Conservation (phyloP, 2,888 invertebrate species). For the Nephrotoma flavescens region DNA sequence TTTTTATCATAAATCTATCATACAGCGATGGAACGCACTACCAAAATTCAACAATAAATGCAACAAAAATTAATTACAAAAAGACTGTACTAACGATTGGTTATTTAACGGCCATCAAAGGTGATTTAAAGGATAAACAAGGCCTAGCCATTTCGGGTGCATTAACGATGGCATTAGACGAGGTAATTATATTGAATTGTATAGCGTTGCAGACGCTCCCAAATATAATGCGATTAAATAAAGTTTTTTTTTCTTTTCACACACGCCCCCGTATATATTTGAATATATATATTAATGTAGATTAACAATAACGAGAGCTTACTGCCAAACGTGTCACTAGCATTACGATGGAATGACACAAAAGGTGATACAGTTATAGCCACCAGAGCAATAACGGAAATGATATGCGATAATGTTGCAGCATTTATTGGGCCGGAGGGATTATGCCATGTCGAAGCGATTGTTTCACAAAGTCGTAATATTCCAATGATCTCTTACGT, state of each 20-base stretch:
- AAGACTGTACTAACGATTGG: slow-evolving; percentile 56
- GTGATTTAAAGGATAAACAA: slow-evolving; percentile 60
- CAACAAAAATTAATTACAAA: slow-evolving; percentile 22
- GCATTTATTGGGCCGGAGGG: slow-evolving; percentile 95
- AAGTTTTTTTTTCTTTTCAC: slow-evolving; percentile 11
- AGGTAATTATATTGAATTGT: slow-evolving; percentile 36
- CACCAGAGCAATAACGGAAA: slow-evolving; percentile 72
- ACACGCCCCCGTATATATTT: slow-evolving; percentile 7
- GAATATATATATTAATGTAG: slow-evolving; percentile 28
- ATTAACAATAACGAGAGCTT: slow-evolving; percentile 53
- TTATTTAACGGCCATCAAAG: slow-evolving; percentile 71
- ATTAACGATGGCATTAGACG: slow-evolving; percentile 72
- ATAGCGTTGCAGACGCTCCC: background rate
- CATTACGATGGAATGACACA: slow-evolving; percentile 70
- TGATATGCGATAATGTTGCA: slow-evolving; percentile 78
- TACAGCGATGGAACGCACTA: slow-evolving; percentile 33
- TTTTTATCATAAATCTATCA: slow-evolving; percentile 22
- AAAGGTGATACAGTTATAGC: slow-evolving; percentile 71
- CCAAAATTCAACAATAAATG: slow-evolving; percentile 16
- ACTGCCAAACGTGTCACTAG: slow-evolving; percentile 58
- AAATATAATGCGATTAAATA: background rate
- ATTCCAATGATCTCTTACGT: slow-evolving; percentile 96
- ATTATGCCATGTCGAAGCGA: slow-evolving; percentile 86
- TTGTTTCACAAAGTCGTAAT: slow-evolving; percentile 83
- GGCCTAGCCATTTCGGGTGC: slow-evolving; percentile 85